These are phyloP conservation scores for Hiodon tergisus DNA, from an alignment of 2,113 vertebrate genomes.

Conservation along the genomic window DNA sequence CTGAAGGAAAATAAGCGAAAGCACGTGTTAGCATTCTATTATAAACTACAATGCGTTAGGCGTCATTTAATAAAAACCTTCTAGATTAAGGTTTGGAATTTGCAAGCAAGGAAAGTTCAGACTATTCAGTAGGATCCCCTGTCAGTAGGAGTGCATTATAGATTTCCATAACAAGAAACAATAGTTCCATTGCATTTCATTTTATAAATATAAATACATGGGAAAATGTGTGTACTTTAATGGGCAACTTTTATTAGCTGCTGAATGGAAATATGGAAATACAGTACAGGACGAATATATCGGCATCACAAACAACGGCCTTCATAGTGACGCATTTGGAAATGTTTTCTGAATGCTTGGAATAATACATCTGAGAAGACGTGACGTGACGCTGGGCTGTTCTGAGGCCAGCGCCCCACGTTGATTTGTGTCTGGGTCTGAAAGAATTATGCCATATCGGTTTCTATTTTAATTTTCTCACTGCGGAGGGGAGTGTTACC, in stretches of 20 bases:
- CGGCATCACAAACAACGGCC: not conserved
- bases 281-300: not conserved
- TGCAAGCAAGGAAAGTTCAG: too few relatives aligned
- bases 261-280: not conserved
- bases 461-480: constrained; percentile 27
- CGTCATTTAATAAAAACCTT: not conserved
- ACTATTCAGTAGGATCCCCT: too few relatives aligned
- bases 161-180: too few relatives aligned
- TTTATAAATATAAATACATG: not conserved
- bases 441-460: constrained; percentile 27
- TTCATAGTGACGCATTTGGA: not conserved
- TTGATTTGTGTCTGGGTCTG: constrained; percentile 14
- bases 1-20: not conserved
- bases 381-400: not conserved
- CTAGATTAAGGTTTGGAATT: not conserved
- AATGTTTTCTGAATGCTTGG: not conserved
- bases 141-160: too few relatives aligned
- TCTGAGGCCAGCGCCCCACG: not conserved
- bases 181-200: too few relatives aligned
- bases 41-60: too few relatives aligned
- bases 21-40: not conserved
- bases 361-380: constrained; percentile 7
- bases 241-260: not conserved
- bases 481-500: constrained; percentile 22
- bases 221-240: not conserved